Base-by-base conservation (phyloP, 2,797 vertebrate species). In the Enteromius mattozi region DNA sequence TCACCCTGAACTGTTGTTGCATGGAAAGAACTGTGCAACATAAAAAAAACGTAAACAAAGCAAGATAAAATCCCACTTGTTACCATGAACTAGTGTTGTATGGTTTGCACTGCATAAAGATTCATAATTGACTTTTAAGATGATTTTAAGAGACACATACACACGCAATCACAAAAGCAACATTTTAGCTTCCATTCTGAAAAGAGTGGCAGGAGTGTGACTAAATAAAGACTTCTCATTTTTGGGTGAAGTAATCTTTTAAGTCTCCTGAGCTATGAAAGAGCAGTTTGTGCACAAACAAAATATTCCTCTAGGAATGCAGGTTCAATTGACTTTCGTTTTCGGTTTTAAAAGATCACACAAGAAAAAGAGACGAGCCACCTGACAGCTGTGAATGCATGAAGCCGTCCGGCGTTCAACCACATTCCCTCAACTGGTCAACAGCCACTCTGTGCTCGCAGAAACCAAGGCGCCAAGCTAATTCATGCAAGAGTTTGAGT, bases 331-430 rank as follows among this genome's bases (percentile, higher is more conserved):
- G 78, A 80, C 49, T 17, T 68, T 80, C 33, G 27, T 42, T 70
- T 63, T 19, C 77, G 24, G 6, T 5, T 56, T 84, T 12, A 17
- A 70, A 56, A 13, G 21, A 37, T 35, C 63, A 45, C 37, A 49
- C 19, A n/a, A 71, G 69, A 81, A 77, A 42, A 78, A 16, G 21
- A 42, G 49, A 61, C 7, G 3, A 68, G 56, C 47, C 85, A 87
- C 79, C 86, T 89, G 87, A 80, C 88, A 88, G 87, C 86, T 87
- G 84, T 49, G 69, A 47, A 56, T 47, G 54, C 65, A 54, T 54
- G 33, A 80, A 87, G 56, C 65, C 74, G 40, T 45, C 14, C 1
- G 10, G 49, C 72, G 87, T 68, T 83, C 19, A 68, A 63, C 45
- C 14, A 51, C 6, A 47, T 81, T 59, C 42, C 45, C 51, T 83